A percentile compares a stretch with the other conserved stretches of the same genome.
These are phyloP conservation scores for Meta bourneti DNA, from an alignment of 2,888 invertebrate genomes.

Conservation along the genomic window DNA sequence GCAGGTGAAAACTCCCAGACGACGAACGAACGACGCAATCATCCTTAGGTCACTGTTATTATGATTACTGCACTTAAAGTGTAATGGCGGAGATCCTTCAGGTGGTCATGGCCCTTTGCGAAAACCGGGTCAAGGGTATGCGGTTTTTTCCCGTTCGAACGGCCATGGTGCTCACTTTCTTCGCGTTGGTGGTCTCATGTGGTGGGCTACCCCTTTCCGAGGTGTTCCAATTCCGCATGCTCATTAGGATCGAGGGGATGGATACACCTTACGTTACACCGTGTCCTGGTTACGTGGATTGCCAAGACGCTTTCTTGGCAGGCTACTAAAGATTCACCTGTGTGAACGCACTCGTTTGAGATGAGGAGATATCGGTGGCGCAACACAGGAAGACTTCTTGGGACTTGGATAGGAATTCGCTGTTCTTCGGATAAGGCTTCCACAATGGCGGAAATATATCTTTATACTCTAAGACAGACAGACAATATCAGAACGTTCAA, in stretches of 20 bases:
- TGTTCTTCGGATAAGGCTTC: neutral
- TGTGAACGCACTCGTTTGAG: neutral
- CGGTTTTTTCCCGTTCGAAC: neutral
- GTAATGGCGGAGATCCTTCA: slow-evolving; percentile 47
- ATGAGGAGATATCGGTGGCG: neutral
- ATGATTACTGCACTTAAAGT: neutral
- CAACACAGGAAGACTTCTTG: neutral
- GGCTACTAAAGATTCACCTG: neutral
- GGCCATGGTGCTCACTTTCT: slow-evolving; percentile 13
- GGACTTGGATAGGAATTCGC: neutral
- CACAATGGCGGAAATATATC: too few species aligned
- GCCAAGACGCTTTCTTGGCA: slow-evolving; percentile 26
- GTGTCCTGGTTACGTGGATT: slow-evolving; percentile 49
- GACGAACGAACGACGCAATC: neutral
- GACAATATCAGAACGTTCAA: too few species aligned
- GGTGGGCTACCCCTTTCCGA: neutral
- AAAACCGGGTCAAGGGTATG: slow-evolving; percentile 56
- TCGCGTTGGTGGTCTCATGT: neutral
- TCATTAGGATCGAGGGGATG: slow-evolving; percentile 17
- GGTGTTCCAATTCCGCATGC: neutral
- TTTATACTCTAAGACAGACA: too few species aligned
- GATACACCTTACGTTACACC: neutral
- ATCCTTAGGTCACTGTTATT: slow-evolving; percentile 34
- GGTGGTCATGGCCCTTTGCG: slow-evolving; percentile 48
- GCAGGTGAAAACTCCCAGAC: neutral